These are phyloP conservation scores for Dendrolimus pini DNA, from an alignment of 2,888 invertebrate genomes.

Conservation along the genomic window DNA sequence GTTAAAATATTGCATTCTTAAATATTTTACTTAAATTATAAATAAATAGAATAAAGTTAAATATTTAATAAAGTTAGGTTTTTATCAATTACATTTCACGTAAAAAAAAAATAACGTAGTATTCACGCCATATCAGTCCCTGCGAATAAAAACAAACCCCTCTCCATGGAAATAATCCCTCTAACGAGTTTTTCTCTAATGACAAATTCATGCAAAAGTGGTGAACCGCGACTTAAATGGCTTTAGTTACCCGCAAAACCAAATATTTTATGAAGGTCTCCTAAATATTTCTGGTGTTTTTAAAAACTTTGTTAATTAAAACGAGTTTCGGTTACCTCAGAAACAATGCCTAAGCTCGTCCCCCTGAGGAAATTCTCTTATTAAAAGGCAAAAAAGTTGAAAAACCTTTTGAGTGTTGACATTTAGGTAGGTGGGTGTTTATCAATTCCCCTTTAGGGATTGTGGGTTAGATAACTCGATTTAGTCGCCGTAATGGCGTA, in stretches of 20 bases:
- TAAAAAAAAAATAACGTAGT: no score
- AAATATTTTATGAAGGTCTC: conserved; percentile 23
- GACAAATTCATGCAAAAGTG: conserved; percentile 13
- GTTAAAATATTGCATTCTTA: no score
- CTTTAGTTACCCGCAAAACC: conserved; percentile 15
- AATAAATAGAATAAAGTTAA: no score
- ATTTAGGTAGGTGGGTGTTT: conserved; percentile 17
- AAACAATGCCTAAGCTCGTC: conserved; percentile 28
- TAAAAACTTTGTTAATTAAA: conserved; percentile 53
- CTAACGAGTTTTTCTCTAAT: conserved; percentile 10
- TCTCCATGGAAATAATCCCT: conserved; percentile 2
- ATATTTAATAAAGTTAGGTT: no score
- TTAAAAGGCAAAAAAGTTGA: conserved; percentile 18
- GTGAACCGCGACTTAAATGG: conserved; percentile 13
- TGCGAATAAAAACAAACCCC: not conserved
- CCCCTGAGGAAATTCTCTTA: conserved; percentile 19
- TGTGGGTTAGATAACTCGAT: conserved; percentile 22
- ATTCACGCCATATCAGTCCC: not conserved
- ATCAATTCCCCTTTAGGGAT: conserved; percentile 27
- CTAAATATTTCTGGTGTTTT: conserved; percentile 31
- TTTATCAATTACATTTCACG: no score
- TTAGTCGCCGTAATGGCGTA: conserved; percentile 9
- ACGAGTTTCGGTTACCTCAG: conserved; percentile 36
- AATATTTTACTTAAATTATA: no score
- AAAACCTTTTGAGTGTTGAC: conserved; percentile 14